Conservation (phyloP, 2,888 invertebrate species). For the Ophion costatus region DNA sequence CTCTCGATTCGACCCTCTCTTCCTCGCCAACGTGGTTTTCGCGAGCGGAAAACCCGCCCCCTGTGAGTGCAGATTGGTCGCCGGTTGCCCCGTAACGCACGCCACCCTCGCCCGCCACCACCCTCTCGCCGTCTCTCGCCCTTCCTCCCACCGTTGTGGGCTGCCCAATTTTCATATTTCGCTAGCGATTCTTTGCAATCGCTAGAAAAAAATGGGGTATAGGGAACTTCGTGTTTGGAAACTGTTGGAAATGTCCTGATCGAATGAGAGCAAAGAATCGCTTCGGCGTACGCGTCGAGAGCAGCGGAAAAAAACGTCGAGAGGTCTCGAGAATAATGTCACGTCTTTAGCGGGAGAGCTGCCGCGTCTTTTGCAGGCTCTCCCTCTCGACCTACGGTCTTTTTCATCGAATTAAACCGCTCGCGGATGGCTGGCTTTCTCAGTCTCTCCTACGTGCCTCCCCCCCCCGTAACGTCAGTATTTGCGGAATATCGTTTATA, state of each 20-base stretch:
- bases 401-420: conserved; percentile 82
- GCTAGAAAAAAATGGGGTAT: too few relatives aligned
- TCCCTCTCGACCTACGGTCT: conserved; percentile 74
- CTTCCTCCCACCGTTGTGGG: not conserved
- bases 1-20: conserved; percentile 56
- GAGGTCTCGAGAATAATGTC: conserved; percentile 35
- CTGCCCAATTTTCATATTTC: too few relatives aligned
- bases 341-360: conserved; percentile 67
- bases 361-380: conserved; percentile 75
- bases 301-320: conserved; percentile 13
- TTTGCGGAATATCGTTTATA: conserved; percentile 82
- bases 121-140: not conserved
- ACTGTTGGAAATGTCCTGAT: too few relatives aligned
- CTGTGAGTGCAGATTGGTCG: conserved; percentile 75
- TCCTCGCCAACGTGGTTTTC: conserved; percentile 51
- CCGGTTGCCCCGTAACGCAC: conserved; percentile 68
- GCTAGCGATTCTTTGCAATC: too few relatives aligned
- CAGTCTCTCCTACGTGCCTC: conserved; percentile 54
- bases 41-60: conserved; percentile 79
- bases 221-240: too few relatives aligned
- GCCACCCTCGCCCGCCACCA: conserved; percentile 53
- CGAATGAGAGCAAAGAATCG: too few relatives aligned
- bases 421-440: conserved; percentile 62
- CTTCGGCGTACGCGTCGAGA: too few relatives aligned
- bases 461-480: conserved; percentile 68